Percentiles rank a stretch among this genome's conserved stretches.
Conservation (phyloP, 37 sponge, comb jelly and placozoan species). For the Spongilla lacustris region DNA sequence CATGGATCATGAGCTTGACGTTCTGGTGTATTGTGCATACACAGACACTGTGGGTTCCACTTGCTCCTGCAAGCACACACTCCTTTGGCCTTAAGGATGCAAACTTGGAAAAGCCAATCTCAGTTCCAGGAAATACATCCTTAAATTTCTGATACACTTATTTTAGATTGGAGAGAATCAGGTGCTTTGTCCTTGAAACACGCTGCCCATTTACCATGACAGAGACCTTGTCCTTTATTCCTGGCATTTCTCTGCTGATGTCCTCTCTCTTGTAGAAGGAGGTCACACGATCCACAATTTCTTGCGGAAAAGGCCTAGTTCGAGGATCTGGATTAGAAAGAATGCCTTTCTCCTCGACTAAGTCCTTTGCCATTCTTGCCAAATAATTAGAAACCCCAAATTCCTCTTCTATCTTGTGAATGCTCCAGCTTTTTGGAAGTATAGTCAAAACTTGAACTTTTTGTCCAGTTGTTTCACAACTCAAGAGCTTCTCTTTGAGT, state of each 20-base stretch:
- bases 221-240: constrained; percentile 53
- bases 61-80: constrained; percentile 58
- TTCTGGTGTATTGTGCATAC: constrained; percentile 68
- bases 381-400: constrained; percentile 37
- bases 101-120: constrained; percentile 66
- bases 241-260: constrained; percentile 55
- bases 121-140: constrained; percentile 18
- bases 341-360: constrained; percentile 37
- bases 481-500: constrained; percentile 41
- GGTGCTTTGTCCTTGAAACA: constrained; percentile 20
- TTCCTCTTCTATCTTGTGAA: constrained; percentile 26
- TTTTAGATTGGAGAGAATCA: constrained; percentile 45
- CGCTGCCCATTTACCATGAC: constrained; percentile 7
- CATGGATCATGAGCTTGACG: constrained; percentile 37
- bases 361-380: constrained; percentile 32
- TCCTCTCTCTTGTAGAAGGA: constrained; percentile 40
- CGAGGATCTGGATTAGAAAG: constrained; percentile 37
- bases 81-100: constrained; percentile 46
- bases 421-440: constrained; percentile 41
- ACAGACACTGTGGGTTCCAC: constrained; percentile 69
- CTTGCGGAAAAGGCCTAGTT: constrained; percentile 2
- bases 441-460: constrained; percentile 32
- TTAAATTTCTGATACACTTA: constrained; percentile 46
- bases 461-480: constrained; percentile 9
- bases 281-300: constrained; percentile 17